Base-by-base conservation (phyloP, 2,888 invertebrate species). In the Tetranychus piercei region DNA sequence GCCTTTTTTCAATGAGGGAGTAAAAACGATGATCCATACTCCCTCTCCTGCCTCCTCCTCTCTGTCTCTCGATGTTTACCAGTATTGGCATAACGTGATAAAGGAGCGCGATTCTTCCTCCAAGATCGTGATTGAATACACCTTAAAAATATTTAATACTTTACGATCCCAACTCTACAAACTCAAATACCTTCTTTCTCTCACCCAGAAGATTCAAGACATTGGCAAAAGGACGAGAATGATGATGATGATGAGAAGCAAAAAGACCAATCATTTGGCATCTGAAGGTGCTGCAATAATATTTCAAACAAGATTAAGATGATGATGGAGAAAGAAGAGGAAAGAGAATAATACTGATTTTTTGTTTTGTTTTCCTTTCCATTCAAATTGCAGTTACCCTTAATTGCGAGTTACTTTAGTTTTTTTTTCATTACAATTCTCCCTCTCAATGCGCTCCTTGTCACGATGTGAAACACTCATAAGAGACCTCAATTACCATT, bases 41-140 rank as follows among this genome's bases (percentile, higher is more conserved):
- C 55, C 55, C 55, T 55, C 55, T 55, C 55, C 15, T 15, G 9
- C 55, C 9, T 55, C 55, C 9, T 55, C 55, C 9, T 55, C 55
- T 15, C 15, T 15, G 15, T 55, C 55, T 15, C 15, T 55, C 15
- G 55, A 55, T 55, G 15, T 55, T 34, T 55, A 55, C 55, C 55
- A 55, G 55, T 55, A 55, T 55, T 55, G 55, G 15, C 15, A 55
- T 55, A 55, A 69, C 69, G 69, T 69, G 69, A 69, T 69, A 69
- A 69, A 20, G 18, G 69, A 22, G 20, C 69, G 69, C 20, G 69
- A 69, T 69, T 69, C 69, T 11, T 20, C 20, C 20, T 23, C 11
- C 20, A 69, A 69, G 20, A 69, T 69, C 69, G 69, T 69, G 69
- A 69, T 69, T 23, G 34, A 69, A 20, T 69, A 69, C 69, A 69